Conservation (phyloP, 92 coral and sea anemone species). For the Palythoa heliodiscus region DNA sequence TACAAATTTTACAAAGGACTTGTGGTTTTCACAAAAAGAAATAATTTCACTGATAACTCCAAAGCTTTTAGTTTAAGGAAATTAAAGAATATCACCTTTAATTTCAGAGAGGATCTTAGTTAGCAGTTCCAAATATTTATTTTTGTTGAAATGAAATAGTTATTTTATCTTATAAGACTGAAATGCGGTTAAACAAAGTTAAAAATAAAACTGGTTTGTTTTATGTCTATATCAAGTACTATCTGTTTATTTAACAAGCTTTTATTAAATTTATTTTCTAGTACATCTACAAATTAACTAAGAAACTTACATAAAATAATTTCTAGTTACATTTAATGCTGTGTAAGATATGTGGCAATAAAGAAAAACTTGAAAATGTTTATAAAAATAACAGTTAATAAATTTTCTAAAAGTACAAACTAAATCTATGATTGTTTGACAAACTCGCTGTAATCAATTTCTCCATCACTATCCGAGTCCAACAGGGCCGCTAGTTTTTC, state of each 20-base stretch:
- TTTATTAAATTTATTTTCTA: not conserved
- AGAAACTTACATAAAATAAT: not conserved
- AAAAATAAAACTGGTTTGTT: not conserved
- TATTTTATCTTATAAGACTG: too few species aligned
- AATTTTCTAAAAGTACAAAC: not conserved
- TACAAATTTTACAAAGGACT: too few species aligned
- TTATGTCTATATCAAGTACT: not conserved
- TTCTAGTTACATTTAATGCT: not conserved
- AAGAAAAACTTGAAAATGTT: too few species aligned
- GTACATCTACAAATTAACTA: not conserved
- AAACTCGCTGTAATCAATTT: constrained; percentile 91
- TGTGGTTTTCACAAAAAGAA: too few species aligned
- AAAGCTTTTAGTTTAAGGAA: too few species aligned
- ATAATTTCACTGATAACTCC: too few species aligned
- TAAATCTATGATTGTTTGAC: constrained; percentile 54
- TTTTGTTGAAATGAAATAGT: too few species aligned
- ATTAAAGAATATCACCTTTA: too few species aligned
- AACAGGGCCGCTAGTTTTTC: constrained; percentile 71
- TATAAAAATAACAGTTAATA: not conserved
- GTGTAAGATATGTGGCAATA: not conserved
- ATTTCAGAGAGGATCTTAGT: too few species aligned
- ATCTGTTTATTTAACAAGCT: not conserved
- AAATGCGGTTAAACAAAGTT: too few species aligned
- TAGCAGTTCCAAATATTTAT: too few species aligned
- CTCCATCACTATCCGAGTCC: constrained; percentile 83